Base-by-base conservation (phyloP, 1,140 invertebrate species). In the Caenorhabditis tropicalis region DNA sequence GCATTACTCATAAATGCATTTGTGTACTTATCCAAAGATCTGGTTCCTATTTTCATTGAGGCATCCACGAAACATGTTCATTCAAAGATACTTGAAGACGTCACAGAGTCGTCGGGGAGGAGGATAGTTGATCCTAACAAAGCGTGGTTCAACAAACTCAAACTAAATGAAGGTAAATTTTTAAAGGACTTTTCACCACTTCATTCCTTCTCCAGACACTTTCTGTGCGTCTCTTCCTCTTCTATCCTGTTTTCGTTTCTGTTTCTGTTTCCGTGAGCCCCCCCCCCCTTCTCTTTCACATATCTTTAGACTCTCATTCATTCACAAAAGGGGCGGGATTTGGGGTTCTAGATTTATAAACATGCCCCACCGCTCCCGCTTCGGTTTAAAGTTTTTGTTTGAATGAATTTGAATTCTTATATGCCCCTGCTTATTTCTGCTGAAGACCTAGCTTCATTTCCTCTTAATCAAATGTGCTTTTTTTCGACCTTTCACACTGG, bases 271-370 rank as follows among this genome's bases (percentile, higher is more conserved):
- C 65, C 65, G 33, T 74, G 33, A 74, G 65, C 65, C 65, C 65
- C 39, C n/a, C 15, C 65, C n/a, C 65, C 4, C 36, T 43, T 74
- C 43, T 74, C 65, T 74, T 74, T 46, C 65, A 15, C 36, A 74
- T 74, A 74, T 74, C 65, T 74, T 74, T 46, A 39, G 65, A 43
- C 65, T 74, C 58, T 74, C 65, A 74, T 74, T 74, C 65, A 74
- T 74, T 74, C 36, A 43, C 53, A 43, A 24, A 74, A 74, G 27
- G 36, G 65, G 65, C 65, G 65, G 65, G 21, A 24, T 24, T 24
- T 74, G 33, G 19, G 53, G 21, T 74, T 74, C 36, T 74, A 74
- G 65, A 74, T 74, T 74, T 74, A 74, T 74, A 74, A 74, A 43
- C 65, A 74, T 74, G 65, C 58, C 48, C 39, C 33, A 36, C 31